Base-by-base conservation (phyloP, 37 sponge, comb jelly and placozoan genomes). In the Axinella damicornis region DNA sequence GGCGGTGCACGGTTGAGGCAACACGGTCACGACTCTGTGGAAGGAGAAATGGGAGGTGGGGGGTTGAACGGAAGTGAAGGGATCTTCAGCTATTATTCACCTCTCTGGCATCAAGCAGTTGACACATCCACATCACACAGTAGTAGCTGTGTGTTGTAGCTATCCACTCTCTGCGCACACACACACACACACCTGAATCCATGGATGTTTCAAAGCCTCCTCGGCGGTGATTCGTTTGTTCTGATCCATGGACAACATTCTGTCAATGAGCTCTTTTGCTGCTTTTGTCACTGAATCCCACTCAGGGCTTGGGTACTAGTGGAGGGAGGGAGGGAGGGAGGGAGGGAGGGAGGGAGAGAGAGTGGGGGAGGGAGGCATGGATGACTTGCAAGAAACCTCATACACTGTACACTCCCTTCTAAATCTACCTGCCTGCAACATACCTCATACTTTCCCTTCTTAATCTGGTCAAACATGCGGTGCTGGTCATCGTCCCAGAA, bases 401-500 rank as follows among this genome's bases (percentile, higher is more conserved):
- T n/a, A n/a, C n/a, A n/a, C n/a, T n/a, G n/a, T n/a, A n/a, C n/a
- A n/a, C 27, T 65, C 67, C 22, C 67, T 25, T 13, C 14, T 19
- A 24, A 22, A 65, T 65, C 22, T 25, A 65, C n/a, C n/a, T n/a
- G n/a, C n/a, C n/a, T n/a, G n/a, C n/a, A n/a, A 18, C 88, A 76
- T 76, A 89, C 93, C 37, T 94, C 93, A 60, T 86, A 94, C 19
- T 86, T 68, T 0, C 92, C 98, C 22, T 53, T 65, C 69, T 92
- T 95, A 33, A 98, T 95, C 31, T 87, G 93, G 62, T 88, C 88
- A 79, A 87, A 98, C 86, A 98, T 76, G 65, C 56, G 90, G 33
- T 72, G 52, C 77, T 93, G 95, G 55, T 93, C 86, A 12, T 98
- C 98, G 46, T 98, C 95, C 98, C 98, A 98, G 81, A 98, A 98